These are phyloP conservation scores for Nesidiocoris tenuis DNA, from an alignment of 2,888 invertebrate species.

Conservation along the genomic window DNA sequence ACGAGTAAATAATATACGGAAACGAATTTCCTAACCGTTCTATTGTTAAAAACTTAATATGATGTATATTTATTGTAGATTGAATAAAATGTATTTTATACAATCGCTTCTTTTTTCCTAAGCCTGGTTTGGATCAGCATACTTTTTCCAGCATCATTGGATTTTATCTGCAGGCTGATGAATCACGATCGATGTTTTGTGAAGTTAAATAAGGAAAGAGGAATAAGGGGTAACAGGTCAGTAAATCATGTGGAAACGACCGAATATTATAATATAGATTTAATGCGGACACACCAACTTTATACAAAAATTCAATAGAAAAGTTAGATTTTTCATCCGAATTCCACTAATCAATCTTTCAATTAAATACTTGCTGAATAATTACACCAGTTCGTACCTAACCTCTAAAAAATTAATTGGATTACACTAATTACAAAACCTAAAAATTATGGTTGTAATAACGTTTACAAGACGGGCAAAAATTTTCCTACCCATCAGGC, in stretches of 20 bases:
- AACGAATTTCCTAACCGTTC: conserved; percentile 17
- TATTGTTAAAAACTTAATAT: conserved; percentile 33
- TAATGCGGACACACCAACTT: conserved; percentile 1
- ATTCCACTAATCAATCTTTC: not conserved
- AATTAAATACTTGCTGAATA: not conserved
- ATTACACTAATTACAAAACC: not conserved
- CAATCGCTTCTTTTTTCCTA: not conserved
- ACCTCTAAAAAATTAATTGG: not conserved
- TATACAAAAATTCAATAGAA: not conserved
- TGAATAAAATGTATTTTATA: conserved; percentile 38
- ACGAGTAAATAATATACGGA: not conserved
- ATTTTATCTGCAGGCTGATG: too few species aligned
- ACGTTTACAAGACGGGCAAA: not conserved
- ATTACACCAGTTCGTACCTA: not conserved
- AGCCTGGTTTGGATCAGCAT: too few species aligned
- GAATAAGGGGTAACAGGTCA: too few species aligned
- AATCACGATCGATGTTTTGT: too few species aligned
- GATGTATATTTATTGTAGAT: conserved; percentile 33
- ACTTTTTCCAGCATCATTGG: too few species aligned
- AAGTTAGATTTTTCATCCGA: not conserved
- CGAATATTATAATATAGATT: conserved; percentile 22
- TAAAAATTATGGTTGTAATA: not conserved
- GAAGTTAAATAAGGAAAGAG: too few species aligned
- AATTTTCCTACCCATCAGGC: not conserved
- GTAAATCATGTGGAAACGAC: too few species aligned